Base-by-base conservation (phyloP, 1,140 invertebrate species). In the Drosophila punjabiensis region DNA sequence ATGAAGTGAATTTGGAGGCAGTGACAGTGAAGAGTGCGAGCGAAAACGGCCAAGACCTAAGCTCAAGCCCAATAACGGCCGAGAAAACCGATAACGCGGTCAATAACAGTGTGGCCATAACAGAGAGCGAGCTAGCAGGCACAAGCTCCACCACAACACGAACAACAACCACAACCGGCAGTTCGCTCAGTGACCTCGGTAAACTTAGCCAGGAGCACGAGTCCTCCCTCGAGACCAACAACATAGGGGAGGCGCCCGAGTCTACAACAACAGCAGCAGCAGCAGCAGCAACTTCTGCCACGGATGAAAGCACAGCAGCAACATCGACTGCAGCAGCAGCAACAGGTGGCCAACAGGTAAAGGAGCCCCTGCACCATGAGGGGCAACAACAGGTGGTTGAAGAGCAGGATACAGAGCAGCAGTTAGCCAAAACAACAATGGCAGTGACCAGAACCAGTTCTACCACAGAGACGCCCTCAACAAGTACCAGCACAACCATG, bases 1-100 rank as follows among this genome's bases (percentile, higher is more conserved):
- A 92, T 81, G 89, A 92, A 92, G 84, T 92, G 62, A 86, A 91
- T 79, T 91, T 76, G 82, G 89, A 92, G 58, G 69, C 76, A 82
- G 89, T 82, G 70, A 75, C 82, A 75, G 65, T 90, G 65, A 82
- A 79, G 63, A 76, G 62, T 79, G 52, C 41, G 18, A 48, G 63
- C 59, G 48, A 55, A 64, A 61, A 28, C 24, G 43, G 62, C 50
- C 20, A 53, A 66, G 50, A 82, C 41, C 48, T 62, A 64, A 55
- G 70, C 32, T 30, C 35, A 16, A 50, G 24, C 71, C 18, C 33
- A 69, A 84, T 60, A 80, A 84, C 69, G 64, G 68, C 55, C 28
- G 71, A 61, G 68, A 69, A 81, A 92, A 77, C 81, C 87, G 65
- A 90, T 91, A 80, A 43, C 69, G 58, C 55, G 50, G 60, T 61